A percentile compares a stretch with the other conserved stretches of the same genome.
Conservation (phyloP, 2,888 invertebrate genomes). For the Agrotis ipsilon region DNA sequence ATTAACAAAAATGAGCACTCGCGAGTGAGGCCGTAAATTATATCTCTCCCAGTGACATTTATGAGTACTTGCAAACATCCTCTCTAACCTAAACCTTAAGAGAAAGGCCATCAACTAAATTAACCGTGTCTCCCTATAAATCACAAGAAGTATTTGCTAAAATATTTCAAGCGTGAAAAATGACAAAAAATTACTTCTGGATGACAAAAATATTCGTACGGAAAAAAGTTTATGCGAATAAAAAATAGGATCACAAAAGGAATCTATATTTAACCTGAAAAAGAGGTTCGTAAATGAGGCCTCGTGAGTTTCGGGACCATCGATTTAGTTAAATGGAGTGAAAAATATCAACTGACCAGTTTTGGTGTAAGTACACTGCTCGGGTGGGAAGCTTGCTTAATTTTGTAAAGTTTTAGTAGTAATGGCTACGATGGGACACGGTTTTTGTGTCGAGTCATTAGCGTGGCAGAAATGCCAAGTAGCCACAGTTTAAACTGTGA, state of each 20-base stretch:
- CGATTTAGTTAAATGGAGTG: conserved; percentile 86
- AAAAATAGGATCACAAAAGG: conserved; percentile 61
- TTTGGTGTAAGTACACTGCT: conserved; percentile 68
- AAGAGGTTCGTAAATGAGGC: conserved; percentile 66
- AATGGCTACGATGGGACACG: not conserved
- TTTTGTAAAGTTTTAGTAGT: conserved; percentile 29
- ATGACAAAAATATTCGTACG: conserved; percentile 39
- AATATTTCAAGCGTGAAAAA: conserved; percentile 61
- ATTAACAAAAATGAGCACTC: conserved; percentile 36
- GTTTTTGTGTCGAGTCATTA: conserved; percentile 27
- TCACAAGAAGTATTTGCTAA: conserved; percentile 56
- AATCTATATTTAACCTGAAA: conserved; percentile 71
- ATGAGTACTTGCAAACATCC: conserved; percentile 37
- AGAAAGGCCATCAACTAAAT: conserved; percentile 50
- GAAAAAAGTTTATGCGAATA: conserved; percentile 53
- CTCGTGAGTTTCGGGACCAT: conserved; percentile 76
- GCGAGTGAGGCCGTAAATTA: conserved; percentile 28
- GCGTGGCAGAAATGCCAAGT: not conserved
- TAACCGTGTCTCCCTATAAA: conserved; percentile 53
- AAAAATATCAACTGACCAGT: conserved; percentile 83
- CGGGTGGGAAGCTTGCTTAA: conserved; percentile 46
- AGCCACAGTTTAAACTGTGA: no score
- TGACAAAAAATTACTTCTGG: conserved; percentile 50
- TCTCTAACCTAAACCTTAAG: conserved; percentile 12
- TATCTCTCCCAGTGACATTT: conserved; percentile 37